Evolutionary conservation across 2,113 vertebrate species (phyloP).

Genomic region (Meleagris gallopavo): DNA sequence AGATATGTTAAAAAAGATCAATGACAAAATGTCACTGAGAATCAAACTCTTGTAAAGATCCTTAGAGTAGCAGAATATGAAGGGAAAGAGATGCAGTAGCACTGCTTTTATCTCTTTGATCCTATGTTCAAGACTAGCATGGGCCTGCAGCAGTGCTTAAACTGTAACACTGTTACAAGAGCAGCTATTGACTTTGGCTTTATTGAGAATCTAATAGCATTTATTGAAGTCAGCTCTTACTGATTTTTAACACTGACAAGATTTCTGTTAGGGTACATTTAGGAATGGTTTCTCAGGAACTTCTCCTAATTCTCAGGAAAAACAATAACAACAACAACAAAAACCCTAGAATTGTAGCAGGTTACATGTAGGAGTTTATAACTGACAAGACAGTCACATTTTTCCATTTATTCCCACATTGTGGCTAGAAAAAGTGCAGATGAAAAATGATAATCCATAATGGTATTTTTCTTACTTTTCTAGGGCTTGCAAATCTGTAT

Average conservation of each 20-base stretch:
- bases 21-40: conserved; percentile 48
- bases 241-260: conserved; percentile 40
- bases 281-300: background rate
- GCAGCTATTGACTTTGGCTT: conserved; percentile 64
- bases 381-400: background rate
- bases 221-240: conserved; percentile 48
- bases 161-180: conserved; percentile 50
- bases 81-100: conserved; percentile 42
- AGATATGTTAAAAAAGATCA: conserved; percentile 65
- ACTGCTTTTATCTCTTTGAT: conserved; percentile 72
- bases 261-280: conserved; percentile 22
- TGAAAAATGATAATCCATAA: background rate
- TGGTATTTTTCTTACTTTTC: background rate
- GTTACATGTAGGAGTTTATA: fast-evolving
- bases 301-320: background rate
- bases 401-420: background rate
- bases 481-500: background rate
- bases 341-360: no score
- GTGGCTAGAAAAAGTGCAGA: background rate
- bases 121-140: conserved; percentile 26
- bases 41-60: conserved; percentile 44
- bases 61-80: conserved; percentile 43
- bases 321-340: fast-evolving
- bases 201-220: conserved; percentile 26
- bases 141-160: conserved; percentile 68